Base-by-base conservation (phyloP, 2,888 invertebrate genomes). In the Cremastobaeus sp. region DNA sequence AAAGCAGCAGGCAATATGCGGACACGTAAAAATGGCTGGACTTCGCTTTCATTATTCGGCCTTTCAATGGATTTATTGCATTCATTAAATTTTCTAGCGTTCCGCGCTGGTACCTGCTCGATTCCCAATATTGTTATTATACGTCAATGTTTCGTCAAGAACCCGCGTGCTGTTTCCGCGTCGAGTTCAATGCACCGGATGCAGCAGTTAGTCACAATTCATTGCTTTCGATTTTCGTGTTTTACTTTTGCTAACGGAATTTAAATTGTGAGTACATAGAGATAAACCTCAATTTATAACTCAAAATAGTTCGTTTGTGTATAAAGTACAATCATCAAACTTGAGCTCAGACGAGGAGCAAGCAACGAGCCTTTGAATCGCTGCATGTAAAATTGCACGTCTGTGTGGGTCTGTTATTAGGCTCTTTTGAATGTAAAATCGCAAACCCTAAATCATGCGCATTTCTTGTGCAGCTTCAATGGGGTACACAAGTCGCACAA, bases 361-460 rank as follows among this genome's bases (percentile, higher is more conserved):
- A 45, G 28, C 37, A 45, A 32, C 39, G 20, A 55, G 17, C 21
- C 57, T 57, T 41, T 25, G 45, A 60, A 66, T 50, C 43, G 20
- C 55, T 21, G 15, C 35, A 60, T 52, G 43, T 55, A 47, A 54
- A 74, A 74, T 70, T 70, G 62, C 57, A 57, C 41, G 48, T 25
- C 59, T 60, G 45, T 32, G 15, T 28, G 43, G 41, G 50, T 52
- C 52, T 60, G 66, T 74, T 66, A 74, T 70, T 66, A 74, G 18
- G 21, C 15, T 65, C 59, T 41, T 69, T 52, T 74, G 59, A 68
- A 57, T 64, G 5, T 52, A 37, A 54, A 57, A 57, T 55, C 50
- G 64, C 11, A 39, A 55, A 37, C 35, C 57, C 45, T 30, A 17
- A 12, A 20, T 34, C 50, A 20, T 12, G 52, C 34, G 47, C 35